Conservation (phyloP, 92 coral and sea anemone genomes). For the Epizoanthus stellaris region DNA sequence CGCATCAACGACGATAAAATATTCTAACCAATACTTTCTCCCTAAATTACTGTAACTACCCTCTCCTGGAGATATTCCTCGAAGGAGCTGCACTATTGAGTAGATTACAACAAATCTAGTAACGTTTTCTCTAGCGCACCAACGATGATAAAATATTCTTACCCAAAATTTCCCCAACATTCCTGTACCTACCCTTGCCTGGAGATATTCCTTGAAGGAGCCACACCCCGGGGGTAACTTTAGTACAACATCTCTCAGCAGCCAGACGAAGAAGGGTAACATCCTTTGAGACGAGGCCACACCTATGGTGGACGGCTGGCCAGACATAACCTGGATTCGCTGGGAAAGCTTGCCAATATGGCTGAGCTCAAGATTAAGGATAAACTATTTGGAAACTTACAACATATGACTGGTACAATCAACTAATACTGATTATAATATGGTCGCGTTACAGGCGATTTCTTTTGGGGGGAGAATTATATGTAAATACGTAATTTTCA, state of each 20-base stretch:
- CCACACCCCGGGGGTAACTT: slow-evolving; percentile 19
- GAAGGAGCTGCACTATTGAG: neutral
- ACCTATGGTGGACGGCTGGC: slow-evolving; percentile 1
- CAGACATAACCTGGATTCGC: slow-evolving; percentile 73
- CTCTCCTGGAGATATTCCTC: slow-evolving; percentile 22
- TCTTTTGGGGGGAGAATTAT: too few species aligned
- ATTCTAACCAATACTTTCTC: too few species aligned
- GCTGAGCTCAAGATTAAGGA: slow-evolving; percentile 31
- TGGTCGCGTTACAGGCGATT: too few species aligned
- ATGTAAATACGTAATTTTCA: too few species aligned
- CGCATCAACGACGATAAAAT: too few species aligned
- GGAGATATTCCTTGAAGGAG: slow-evolving; percentile 36
- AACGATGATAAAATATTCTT: too few species aligned
- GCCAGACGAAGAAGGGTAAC: slow-evolving; percentile 31
- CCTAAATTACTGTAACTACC: neutral
- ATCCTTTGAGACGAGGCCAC: slow-evolving; percentile 4
- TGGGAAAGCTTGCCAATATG: slow-evolving; percentile 74
- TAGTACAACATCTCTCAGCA: slow-evolving; percentile 31
- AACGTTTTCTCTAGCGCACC: too few species aligned
- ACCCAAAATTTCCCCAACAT: too few species aligned
- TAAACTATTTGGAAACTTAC: neutral
- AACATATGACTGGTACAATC: neutral
- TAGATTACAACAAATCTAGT: too few species aligned
- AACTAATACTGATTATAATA: neutral
- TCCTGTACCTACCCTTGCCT: slow-evolving; percentile 12